These are phyloP conservation scores for Anarhynchus alexandrinus DNA, from an alignment of 2,113 vertebrate species.

Conservation along the genomic window DNA sequence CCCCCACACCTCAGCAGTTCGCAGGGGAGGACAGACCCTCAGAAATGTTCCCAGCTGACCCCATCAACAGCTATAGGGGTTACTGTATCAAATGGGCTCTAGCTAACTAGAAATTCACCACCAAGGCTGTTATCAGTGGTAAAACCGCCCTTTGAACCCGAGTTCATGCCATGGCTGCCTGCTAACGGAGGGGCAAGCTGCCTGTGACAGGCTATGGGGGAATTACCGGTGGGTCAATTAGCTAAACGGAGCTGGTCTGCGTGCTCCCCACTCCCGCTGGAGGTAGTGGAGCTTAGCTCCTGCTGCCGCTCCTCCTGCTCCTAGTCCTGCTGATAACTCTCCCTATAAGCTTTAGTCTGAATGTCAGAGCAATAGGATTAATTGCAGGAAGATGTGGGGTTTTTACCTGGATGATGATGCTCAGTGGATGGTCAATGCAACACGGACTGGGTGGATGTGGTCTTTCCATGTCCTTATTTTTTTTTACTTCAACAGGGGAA, in stretches of 20 bases:
- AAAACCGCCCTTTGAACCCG: neutral
- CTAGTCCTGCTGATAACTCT: neutral
- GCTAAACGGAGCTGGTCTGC: neutral
- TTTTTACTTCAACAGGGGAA: neutral
- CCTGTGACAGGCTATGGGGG: neutral
- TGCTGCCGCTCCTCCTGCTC: neutral
- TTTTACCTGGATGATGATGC: neutral
- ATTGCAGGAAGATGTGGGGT: neutral
- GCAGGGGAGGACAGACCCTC: neutral
- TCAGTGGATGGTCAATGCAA: too few species aligned
- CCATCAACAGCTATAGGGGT: neutral
- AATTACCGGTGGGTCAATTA: accelerated
- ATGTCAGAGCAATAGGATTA: neutral
- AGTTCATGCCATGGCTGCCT: neutral
- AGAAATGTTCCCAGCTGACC: neutral
- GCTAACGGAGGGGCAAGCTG: neutral
- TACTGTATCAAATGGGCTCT: neutral
- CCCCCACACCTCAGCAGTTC: neutral
- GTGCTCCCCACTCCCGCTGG: neutral
- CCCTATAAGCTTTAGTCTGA: neutral
- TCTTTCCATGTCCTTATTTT: neutral
- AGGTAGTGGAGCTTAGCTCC: neutral
- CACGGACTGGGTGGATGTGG: too few species aligned
- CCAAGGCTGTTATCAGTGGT: neutral
- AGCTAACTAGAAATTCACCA: neutral